Evolutionary conservation across 2,888 invertebrate genomes (phyloP).

Genomic region (Chaetoderma sp.): DNA sequence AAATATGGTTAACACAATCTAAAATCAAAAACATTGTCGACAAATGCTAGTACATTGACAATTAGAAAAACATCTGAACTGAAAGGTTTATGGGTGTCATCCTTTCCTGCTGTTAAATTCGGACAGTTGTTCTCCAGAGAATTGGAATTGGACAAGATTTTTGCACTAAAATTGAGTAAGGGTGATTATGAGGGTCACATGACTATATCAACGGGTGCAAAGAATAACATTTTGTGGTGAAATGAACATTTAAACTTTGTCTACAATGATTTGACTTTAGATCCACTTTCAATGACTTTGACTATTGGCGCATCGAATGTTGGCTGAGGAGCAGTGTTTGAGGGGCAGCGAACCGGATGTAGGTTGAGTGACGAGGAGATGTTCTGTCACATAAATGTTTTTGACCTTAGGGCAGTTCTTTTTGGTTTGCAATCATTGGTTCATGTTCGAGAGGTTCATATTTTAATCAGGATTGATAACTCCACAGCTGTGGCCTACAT

Average conservation of each 20-base stretch:
- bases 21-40: slow-evolving; percentile 11
- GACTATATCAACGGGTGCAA: slow-evolving; percentile 5
- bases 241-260: too few species aligned
- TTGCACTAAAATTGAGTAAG: slow-evolving; percentile 8
- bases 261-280: too few species aligned
- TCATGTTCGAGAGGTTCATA: slow-evolving; percentile 6
- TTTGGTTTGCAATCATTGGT: slow-evolving; percentile 4
- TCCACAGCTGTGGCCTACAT: slow-evolving; percentile 26
- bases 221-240: slow-evolving; percentile 29
- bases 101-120: slow-evolving; percentile 32
- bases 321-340: slow-evolving; percentile 25
- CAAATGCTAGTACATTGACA: slow-evolving; percentile 6
- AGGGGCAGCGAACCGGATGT: slow-evolving; percentile 7
- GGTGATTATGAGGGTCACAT: slow-evolving; percentile 31
- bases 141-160: slow-evolving; percentile 29
- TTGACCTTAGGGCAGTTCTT: slow-evolving; percentile 30
- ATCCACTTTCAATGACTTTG: too few species aligned
- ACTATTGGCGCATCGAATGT: slow-evolving; percentile 23
- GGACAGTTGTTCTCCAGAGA: slow-evolving; percentile 30
- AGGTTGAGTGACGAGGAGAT: slow-evolving; percentile 20
- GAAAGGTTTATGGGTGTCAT: slow-evolving; percentile 33
- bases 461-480: slow-evolving; percentile 22
- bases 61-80: slow-evolving; percentile 25
- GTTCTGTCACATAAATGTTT: slow-evolving; percentile 19
- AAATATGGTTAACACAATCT: slow-evolving; percentile 19